Conservation (phyloP, 2,888 invertebrate genomes). For the Spicauda simplicius region DNA sequence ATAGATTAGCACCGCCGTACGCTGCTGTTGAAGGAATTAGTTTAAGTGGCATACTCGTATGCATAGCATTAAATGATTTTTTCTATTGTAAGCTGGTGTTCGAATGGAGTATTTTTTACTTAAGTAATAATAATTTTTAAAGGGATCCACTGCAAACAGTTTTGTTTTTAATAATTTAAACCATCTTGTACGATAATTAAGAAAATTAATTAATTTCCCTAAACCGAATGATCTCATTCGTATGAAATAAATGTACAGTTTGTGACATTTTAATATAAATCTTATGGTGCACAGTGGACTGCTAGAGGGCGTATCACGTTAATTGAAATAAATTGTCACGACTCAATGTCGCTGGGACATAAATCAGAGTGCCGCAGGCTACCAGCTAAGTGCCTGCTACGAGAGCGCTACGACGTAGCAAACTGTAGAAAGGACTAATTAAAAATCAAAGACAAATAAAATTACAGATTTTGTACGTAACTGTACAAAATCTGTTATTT, state of each 20-base stretch:
- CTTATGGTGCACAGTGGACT: constrained; percentile 48
- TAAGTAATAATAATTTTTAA: too few relatives aligned
- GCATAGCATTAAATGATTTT: background rate
- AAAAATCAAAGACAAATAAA: background rate
- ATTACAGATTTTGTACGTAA: too few relatives aligned
- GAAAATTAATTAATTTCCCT: background rate
- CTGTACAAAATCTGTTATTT: too few relatives aligned
- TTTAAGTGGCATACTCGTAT: constrained; percentile 11
- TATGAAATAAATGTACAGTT: constrained; percentile 37
- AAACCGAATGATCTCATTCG: constrained; percentile 28
- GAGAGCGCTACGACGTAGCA: constrained; percentile 50
- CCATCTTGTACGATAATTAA: too few relatives aligned
- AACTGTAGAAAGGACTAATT: constrained; percentile 51
- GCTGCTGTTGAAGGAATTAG: constrained; percentile 25
- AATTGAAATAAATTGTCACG: constrained; percentile 85
- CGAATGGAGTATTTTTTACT: background rate
- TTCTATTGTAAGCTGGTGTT: background rate
- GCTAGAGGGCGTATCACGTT: constrained; percentile 64
- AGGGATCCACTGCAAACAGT: too few relatives aligned
- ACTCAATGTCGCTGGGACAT: constrained; percentile 74
- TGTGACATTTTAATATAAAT: constrained; percentile 41
- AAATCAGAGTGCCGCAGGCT: constrained; percentile 81
- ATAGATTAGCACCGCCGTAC: constrained; percentile 24
- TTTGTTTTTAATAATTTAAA: too few relatives aligned
- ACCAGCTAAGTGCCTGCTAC: constrained; percentile 81